Base-by-base conservation (phyloP, 2,113 vertebrate species). In the Picathartes gymnocephalus region DNA sequence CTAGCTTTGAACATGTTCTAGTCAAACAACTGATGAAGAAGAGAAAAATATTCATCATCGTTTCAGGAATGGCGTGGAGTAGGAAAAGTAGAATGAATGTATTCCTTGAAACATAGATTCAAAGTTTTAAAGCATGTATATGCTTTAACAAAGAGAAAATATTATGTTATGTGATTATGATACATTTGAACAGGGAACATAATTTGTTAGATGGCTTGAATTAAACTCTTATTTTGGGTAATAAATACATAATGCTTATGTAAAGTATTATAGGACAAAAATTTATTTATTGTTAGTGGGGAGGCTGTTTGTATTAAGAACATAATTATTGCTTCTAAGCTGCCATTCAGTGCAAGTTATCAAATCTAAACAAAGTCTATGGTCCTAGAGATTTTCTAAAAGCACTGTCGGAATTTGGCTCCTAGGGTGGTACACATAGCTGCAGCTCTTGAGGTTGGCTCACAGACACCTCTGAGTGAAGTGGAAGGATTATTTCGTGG, bases 301-400 rank as follows among this genome's bases (percentile, higher is more conserved):
- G 68, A 70, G 30, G 54, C 79, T 81, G 85, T 62, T 94, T 51
- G 58, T 31, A 16, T 86, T 92, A 86, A 73, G 58, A 81, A 73
- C 22, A 21, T 73, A 90, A 93, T 92, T 83, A 69, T 33, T 77
- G 30, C 50, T 86, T 57, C 88, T 86, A 77, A 90, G 39, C 58
- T 86, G 42, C n/a, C 45, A 65, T 88, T 95, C 74, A 77, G 23
- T 58, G 74, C 64, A 80, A 15, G 62, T 93, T 93, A 77, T 93
- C 70, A 27, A 92, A 73, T 80, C 79, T 95, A 90, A 88, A 88
- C 82, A 83, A 90, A 90, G 50, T 58, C 58, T 69, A n/a, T 39
- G 39, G 81, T 77, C 54, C 50, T 35, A 42, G 37, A 86, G 79
- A 73, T 92, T 92, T 92, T 82, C 83, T 94, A 30, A 83, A 86